Evolutionary conservation across 2,888 invertebrate species (phyloP).

Genomic region (Cephus pygmeus): DNA sequence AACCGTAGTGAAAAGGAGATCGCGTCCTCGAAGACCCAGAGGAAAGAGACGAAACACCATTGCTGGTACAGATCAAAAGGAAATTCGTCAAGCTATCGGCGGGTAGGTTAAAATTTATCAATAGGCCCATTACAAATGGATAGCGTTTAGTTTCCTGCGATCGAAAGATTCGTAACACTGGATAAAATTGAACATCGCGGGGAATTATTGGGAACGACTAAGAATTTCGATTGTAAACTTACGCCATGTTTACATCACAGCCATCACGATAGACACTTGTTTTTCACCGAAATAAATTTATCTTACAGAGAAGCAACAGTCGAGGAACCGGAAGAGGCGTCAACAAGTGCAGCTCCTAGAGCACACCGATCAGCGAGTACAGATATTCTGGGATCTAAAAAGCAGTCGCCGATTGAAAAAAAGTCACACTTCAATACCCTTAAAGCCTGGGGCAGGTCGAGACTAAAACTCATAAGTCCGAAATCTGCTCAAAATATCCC

Average conservation of each 20-base stretch:
- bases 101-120: slow-evolving; percentile 74
- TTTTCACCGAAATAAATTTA: neutral
- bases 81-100: slow-evolving; percentile 86
- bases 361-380: slow-evolving; percentile 69
- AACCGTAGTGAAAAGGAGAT: slow-evolving; percentile 73
- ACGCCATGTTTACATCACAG: neutral
- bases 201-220: slow-evolving; percentile 34
- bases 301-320: slow-evolving; percentile 49
- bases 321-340: slow-evolving; percentile 50
- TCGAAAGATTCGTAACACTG: slow-evolving; percentile 38
- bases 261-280: neutral
- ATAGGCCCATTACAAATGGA: too few relatives aligned
- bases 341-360: slow-evolving; percentile 42
- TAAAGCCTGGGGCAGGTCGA: slow-evolving; percentile 86
- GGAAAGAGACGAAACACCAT: slow-evolving; percentile 91
- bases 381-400: slow-evolving; percentile 77
- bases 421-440: slow-evolving; percentile 82
- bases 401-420: slow-evolving; percentile 74
- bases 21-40: slow-evolving; percentile 79
- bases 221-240: slow-evolving; percentile 26
- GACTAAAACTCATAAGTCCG: slow-evolving; percentile 78
- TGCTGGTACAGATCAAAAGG: slow-evolving; percentile 90
- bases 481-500: slow-evolving; percentile 48
- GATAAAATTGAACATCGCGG: slow-evolving; percentile 29
- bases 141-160: neutral